These are phyloP conservation scores for Peromyscus maniculatus DNA, from an alignment of 2,113 vertebrate species.

Conservation along the genomic window DNA sequence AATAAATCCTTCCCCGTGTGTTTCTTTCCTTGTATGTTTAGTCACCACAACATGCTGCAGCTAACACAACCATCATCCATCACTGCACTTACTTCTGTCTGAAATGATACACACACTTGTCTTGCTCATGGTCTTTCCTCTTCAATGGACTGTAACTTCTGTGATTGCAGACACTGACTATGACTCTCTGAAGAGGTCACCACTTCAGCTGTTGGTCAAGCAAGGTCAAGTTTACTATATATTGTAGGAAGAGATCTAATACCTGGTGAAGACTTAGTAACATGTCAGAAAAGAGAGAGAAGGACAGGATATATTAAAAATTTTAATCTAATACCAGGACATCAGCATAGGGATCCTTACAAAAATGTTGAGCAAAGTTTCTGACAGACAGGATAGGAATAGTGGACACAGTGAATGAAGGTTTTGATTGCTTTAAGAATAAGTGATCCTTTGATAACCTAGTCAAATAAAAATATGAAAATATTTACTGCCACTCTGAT, in stretches of 20 bases:
- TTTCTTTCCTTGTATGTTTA: neutral
- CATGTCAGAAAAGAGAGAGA: neutral
- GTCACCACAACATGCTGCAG: neutral
- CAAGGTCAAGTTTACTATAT: neutral
- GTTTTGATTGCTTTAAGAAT: neutral
- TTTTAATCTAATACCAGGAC: neutral
- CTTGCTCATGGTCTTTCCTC: neutral
- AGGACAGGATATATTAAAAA: neutral
- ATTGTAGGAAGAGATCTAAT: neutral
- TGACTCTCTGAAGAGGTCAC: neutral
- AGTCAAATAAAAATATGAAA: slow-evolving; percentile 1
- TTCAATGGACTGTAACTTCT: neutral
- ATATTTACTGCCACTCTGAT: neutral
- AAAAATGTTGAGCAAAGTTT: neutral
- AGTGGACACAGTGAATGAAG: no score
- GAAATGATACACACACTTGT: neutral
- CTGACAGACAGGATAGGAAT: neutral
- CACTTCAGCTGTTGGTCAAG: neutral
- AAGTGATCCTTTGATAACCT: neutral
- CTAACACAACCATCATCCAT: neutral
- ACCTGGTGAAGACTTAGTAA: neutral
- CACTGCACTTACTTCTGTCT: neutral
- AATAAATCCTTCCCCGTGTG: neutral
- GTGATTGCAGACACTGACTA: neutral
- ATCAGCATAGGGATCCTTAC: neutral